Evolutionary conservation across 2,888 invertebrate species (phyloP).

Genomic region (Nomada ferruginata): DNA sequence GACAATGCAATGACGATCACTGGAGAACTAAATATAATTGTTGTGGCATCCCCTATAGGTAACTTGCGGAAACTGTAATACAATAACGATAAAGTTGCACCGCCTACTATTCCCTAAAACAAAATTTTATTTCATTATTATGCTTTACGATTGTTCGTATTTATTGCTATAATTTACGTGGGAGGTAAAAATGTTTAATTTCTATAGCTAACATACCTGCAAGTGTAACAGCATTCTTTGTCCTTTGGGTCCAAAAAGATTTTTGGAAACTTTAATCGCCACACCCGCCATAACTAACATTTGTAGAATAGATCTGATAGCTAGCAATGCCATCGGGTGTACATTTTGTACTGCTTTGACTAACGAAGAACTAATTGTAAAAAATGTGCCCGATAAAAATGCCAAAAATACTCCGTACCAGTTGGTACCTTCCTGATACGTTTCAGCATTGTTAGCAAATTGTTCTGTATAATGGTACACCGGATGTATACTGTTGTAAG

Average conservation of each 20-base stretch:
- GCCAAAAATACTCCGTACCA: constrained; percentile 84
- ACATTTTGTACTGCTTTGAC: constrained; percentile 83
- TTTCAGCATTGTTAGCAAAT: constrained; percentile 78
- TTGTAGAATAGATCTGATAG: constrained; percentile 83
- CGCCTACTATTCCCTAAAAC: constrained; percentile 84
- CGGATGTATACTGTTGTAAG: constrained; percentile 81
- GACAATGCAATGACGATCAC: constrained; percentile 84
- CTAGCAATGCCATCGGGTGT: constrained; percentile 84
- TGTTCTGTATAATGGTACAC: constrained; percentile 80
- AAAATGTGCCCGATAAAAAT: constrained; percentile 84
- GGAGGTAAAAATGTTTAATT: neutral
- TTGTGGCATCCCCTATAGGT: constrained; percentile 85
- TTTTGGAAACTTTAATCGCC: constrained; percentile 78
- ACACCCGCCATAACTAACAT: constrained; percentile 80
- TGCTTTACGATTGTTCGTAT: neutral
- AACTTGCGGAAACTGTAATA: constrained; percentile 84
- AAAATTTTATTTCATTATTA: neutral
- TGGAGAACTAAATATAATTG: constrained; percentile 85
- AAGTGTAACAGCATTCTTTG: constrained; percentile 81
- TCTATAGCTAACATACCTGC: constrained; percentile 75
- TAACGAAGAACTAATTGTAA: constrained; percentile 84
- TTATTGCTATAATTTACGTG: neutral
- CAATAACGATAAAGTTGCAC: constrained; percentile 83
- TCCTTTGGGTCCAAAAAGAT: constrained; percentile 82
- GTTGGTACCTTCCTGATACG: constrained; percentile 79